Conservation (phyloP, 2,888 invertebrate species). For the Megastigmus dorsalis region DNA sequence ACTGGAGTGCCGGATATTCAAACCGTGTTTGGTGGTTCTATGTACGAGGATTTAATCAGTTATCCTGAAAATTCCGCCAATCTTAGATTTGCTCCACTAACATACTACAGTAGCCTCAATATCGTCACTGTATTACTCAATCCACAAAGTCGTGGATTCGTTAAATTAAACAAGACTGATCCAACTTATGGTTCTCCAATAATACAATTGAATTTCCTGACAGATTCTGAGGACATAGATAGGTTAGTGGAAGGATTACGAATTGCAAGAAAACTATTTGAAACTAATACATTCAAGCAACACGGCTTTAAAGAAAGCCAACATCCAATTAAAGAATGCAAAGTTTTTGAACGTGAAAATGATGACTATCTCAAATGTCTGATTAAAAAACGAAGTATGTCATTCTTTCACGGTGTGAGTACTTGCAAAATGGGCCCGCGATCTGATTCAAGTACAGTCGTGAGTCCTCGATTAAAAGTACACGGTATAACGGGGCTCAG, state of each 20-base stretch:
- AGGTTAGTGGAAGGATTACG: background rate
- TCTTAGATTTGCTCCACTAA: too few species aligned
- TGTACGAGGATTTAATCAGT: too few species aligned
- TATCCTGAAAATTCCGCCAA: too few species aligned
- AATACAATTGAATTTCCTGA: background rate
- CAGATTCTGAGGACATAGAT: background rate
- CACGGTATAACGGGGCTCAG: slow-evolving; percentile 67
- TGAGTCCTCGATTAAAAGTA: slow-evolving; percentile 77
- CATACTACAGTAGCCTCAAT: slow-evolving; percentile 1
- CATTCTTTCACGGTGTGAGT: slow-evolving; percentile 79
- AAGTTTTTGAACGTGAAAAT: slow-evolving; percentile 75
- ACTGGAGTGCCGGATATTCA: background rate
- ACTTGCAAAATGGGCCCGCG: slow-evolving; percentile 83
- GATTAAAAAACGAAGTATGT: slow-evolving; percentile 76
- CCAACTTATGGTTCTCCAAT: background rate
- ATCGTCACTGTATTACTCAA: too few species aligned
- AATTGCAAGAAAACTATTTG: background rate
- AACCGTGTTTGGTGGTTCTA: too few species aligned
- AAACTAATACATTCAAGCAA: slow-evolving; percentile 62
- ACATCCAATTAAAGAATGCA: too few species aligned
- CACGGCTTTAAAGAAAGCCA: slow-evolving; percentile 78
- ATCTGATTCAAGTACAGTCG: slow-evolving; percentile 78
- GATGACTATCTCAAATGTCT: slow-evolving; percentile 81
- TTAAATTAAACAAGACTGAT: slow-evolving; percentile 10
- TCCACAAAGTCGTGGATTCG: background rate